phyloP scores from a whole-genome alignment of 2,888 invertebrate genomes.

The Agonopterix heracliana region DNA sequence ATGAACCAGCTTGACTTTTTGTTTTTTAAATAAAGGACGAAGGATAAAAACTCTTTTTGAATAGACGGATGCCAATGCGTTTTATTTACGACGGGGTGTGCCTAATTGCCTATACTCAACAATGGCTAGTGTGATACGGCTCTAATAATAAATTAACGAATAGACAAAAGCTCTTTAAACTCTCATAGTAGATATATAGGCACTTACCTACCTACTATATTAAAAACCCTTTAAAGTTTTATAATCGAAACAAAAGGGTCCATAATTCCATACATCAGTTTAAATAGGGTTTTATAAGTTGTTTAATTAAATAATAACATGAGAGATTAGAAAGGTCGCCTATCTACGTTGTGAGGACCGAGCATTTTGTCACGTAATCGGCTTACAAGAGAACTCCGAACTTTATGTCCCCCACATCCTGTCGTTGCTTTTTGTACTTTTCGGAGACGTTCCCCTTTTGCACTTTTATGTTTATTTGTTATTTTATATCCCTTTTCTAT shows the following conservation, averaged over 20 bases:
- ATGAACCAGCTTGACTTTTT: no score
- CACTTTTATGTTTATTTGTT: not conserved
- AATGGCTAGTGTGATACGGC: no score
- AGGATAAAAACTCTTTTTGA: no score
- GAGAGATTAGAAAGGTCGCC: slow-evolving; percentile 35
- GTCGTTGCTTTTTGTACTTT: slow-evolving; percentile 19
- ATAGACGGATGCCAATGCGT: no score
- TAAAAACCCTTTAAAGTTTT: slow-evolving; percentile 7
- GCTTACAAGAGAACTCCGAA: slow-evolving; percentile 41
- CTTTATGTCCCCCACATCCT: slow-evolving; percentile 24
- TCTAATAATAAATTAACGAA: no score
- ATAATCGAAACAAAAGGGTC: slow-evolving; percentile 6
- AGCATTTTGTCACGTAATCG: slow-evolving; percentile 48
- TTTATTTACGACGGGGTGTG: no score
- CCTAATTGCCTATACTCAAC: no score
- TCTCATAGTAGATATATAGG: no score
- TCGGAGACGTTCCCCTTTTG: slow-evolving; percentile 9
- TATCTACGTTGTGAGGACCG: slow-evolving; percentile 21
- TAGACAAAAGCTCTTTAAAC: no score
- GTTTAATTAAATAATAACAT: slow-evolving; percentile 42
- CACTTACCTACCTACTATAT: not conserved
- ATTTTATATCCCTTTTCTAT: not conserved
- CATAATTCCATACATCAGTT: slow-evolving; percentile 11
- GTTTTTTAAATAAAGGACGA: no score
- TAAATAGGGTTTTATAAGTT: slow-evolving; percentile 20